Percentiles rank a stretch among this genome's conserved stretches.
These are phyloP conservation scores for Petrocephalus zakoni DNA, from an alignment of 2,113 vertebrate genomes.

Conservation along the genomic window DNA sequence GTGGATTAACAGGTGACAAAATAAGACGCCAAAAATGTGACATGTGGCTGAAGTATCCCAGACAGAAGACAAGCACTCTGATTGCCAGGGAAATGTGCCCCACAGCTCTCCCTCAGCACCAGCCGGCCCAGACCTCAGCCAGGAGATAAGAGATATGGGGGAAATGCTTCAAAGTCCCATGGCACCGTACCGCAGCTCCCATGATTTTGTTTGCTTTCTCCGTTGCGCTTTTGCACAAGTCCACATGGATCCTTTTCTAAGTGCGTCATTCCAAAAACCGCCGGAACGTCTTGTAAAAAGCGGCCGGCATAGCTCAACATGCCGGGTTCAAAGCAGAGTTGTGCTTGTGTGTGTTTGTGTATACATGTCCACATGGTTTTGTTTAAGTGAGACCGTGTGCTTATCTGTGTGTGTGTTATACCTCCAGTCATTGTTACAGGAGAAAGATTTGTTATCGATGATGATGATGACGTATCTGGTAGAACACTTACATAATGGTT, in stretches of 20 bases:
- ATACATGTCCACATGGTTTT: not conserved
- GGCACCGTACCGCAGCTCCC: not conserved
- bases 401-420: not conserved
- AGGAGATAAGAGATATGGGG: constrained; percentile 12
- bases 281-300: constrained; percentile 8
- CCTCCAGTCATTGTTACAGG: too few species aligned
- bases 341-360: not conserved
- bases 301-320: not conserved
- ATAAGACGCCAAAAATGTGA: not conserved
- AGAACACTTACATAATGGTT: too few species aligned
- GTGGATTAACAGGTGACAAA: not conserved
- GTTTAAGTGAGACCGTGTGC: not conserved
- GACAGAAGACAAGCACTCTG: not conserved
- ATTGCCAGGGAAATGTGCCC: not conserved
- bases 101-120: not conserved
- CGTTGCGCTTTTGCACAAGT: not conserved
- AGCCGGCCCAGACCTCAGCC: not conserved
- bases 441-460: too few species aligned
- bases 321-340: not conserved
- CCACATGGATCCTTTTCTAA: not conserved
- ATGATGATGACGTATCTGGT: too few species aligned
- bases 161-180: not conserved
- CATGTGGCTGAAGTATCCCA: not conserved
- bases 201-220: not conserved
- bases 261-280: constrained; percentile 2